Evolutionary conservation across 2,888 invertebrate species (phyloP), one percentile per base, ranked within the genome.

Genomic region (Biston stratarius): DNA sequence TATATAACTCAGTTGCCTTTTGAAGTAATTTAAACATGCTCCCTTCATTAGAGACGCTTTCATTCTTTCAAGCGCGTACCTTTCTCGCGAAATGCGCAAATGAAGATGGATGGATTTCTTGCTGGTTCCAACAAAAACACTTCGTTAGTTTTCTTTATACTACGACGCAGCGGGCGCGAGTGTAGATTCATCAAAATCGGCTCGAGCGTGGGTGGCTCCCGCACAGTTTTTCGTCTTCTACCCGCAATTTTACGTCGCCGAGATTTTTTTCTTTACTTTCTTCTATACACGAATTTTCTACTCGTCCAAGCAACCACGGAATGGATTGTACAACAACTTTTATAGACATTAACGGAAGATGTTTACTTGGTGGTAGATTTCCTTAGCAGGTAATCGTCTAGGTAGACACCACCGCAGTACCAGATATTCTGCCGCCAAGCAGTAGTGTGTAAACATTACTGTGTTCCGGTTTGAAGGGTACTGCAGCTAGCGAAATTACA

Each of bases 41-140:
- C 64, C 63, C 63, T 80, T 83, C 81, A 83, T 85, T 83, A 83
- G 64, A 67, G 62, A 75, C 72, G 80, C 49, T 40, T 59, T 79
- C 80, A 77, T 78, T 83, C 78, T 71, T 77, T 69, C 56, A 70
- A 64, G 71, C 72, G 71, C 75, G 73, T 74, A 73, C 73, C 70
- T 71, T 77, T 75, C 74, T 79, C 78, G 72, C 72, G 66, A 72
- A 79, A 78, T 80, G 73, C 74, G 66, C 75, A 81, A 82, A 86
- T 85, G 86, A 86, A 86, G 86, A 86, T 80, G 74, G 80, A 86
- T 84, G 82, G 72, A 62, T 62, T 62, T 44, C 53, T 78, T 77
- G 67, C 75, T 67, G 68, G 68, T 69, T 70, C 70, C 60, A 72
- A 74, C 77, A 78, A 78, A 80, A 81, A 82, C 70, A 76, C 74